Base-by-base conservation (phyloP, 2,888 invertebrate genomes). In the Drosophila bunnanda region DNA sequence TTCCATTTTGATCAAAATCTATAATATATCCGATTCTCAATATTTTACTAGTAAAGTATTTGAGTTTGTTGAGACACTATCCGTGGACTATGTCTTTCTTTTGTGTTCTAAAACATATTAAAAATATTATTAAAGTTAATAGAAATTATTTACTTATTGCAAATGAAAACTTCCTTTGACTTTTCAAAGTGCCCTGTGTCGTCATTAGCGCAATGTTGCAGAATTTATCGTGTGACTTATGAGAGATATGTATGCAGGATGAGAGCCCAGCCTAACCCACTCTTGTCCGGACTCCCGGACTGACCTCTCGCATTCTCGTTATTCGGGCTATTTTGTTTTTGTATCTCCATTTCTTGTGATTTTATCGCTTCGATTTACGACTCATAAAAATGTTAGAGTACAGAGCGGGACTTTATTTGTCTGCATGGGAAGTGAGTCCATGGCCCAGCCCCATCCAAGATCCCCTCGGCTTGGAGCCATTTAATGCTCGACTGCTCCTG, bases 311-410 rank as follows among this genome's bases (percentile, higher is more conserved):
- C 32, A 3, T 22, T 28, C 43, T 52, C 46, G 25, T 32, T 50
- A 25, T 25, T 25, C 58, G 12, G 59, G 52, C 58, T 59, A 55
- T 41, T 52, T 64, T 48, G 65, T 43, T 74, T 76, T 86, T 80
- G 87, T 84, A 85, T 81, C 58, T 70, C 71, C 71, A 57, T 71
- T 67, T 56, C 71, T 67, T 83, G 76, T 77, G 86, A 86, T 86
- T 86, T 86, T 86, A 86, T 86, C 86, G 87, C 81, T 89, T 89
- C 90, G 90, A 86, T 86, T 89, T 86, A 89, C 89, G 90, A 88
- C 88, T 86, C 89, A 89, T 85, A 88, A 85, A 85, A 85, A 82
- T 86, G 75, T 88, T 88, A 77, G 83, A 74, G 25, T 38, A 53
- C 66, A 22, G 44, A 44, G 67, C 44, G 58, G 25, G 73, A 89